Evolutionary conservation across 2,888 invertebrate species (phyloP), one percentile per base, ranked within the genome.

Genomic region (Aleiodes testaceus): DNA sequence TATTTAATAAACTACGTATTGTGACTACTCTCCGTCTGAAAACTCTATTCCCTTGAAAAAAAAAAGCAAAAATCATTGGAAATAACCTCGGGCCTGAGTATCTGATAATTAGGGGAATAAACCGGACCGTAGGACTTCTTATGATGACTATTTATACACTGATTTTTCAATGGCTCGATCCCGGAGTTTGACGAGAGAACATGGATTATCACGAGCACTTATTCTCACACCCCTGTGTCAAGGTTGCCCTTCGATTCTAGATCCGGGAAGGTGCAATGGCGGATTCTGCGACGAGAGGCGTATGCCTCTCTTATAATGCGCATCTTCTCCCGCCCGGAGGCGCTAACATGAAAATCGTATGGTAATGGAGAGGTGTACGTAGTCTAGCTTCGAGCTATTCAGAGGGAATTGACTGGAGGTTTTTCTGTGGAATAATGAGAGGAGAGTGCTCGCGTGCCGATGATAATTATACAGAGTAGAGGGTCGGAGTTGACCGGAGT

Each of bases 401-500:
- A 55, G 42, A 52, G 55, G 67, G 67, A 69, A 64, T 69, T 52
- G 71, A n/a, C 18, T 50, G 22, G 22, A 36, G 44, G 14, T 47
- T n/a, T n/a, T n/a, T n/a, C n/a, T n/a, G n/a, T n/a, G n/a, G 18
- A 53, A 65, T 65, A 70, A 65, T 26, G 59, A 42, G n/a, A 63
- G 20, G 55, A 70, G 65, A 59, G 79, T 78, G 79, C 79, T 85
- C 84, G 84, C 84, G 84, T 85, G 84, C 83, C 84, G 83, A 81
- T 73, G 81, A 85, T 85, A 85, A 85, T 85, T 85, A 85, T 84
- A 85, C 83, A 75, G 80, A 79, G 82, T 83, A 82, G 79, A 80
- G 84, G 84, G 85, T 84, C 85, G 85, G 76, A 83, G 84, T 84
- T 85, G 85, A 85, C 85, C 85, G 82, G 80, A 82, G 83, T 84